Evolutionary conservation across 2,888 invertebrate genomes (phyloP), one percentile per base, ranked within the genome.

Genomic region (Polyploca ridens): DNA sequence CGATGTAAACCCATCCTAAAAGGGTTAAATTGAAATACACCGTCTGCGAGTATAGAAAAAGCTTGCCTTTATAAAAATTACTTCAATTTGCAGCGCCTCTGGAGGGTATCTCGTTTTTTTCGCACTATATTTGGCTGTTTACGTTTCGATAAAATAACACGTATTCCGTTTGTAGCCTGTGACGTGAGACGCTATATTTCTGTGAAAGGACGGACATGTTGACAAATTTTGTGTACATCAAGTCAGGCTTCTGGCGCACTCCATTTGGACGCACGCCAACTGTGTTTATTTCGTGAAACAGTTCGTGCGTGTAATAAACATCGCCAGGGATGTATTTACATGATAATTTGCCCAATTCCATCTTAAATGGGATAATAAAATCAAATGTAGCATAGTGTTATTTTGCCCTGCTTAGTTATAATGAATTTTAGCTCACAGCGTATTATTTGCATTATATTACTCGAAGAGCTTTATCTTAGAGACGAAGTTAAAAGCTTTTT

Each of bases 221-320:
- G 82, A 86, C 83, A 85, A 86, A 86, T 81, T 83, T 78, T 72
- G 73, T 76, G 71, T 75, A 76, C 73, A 75, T 77, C 84, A 81
- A 75, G 74, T 41, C 73, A 77, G 74, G 72, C 74, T 71, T 68
- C 70, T 74, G 73, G 71, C 72, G 72, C 66, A 75, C 70, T 70
- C 72, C 73, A 76, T 85, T 87, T 90, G 89, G 89, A 67, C 59
- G 46, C 11, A 33, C 46, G 87, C 90, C 90, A 90, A 90, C 80
- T 84, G 75, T 83, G 83, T 84, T 81, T 85, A 87, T 84, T 85
- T 78, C 73, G 77, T 74, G 71, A 74, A 83, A 83, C 82, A 78
- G 77, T 83, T 82, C 81, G 77, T 84, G 85, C 79, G 82, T 83
- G 78, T 82, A 82, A 85, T 84, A 83, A 80, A 79, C 79, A 83